Evolutionary conservation across 1,140 invertebrate species (phyloP), one percentile per base, ranked within the genome.

Genomic region (Diorhabda sublineata): DNA sequence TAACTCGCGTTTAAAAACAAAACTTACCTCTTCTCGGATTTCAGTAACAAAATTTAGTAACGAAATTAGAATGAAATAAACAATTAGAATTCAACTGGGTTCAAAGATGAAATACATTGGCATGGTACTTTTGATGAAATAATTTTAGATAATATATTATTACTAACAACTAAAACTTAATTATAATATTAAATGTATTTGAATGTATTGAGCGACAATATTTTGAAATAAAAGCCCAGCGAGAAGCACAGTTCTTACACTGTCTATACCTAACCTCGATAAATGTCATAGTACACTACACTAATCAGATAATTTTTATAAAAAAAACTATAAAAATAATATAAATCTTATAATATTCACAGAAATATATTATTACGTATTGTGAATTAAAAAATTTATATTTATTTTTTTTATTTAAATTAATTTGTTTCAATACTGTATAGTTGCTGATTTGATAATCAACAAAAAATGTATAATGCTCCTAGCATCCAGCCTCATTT

Each of bases 71-170:
- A 68, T 64, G 67, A 62, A 73, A 69, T 71, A 64, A 69, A 73
- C 67, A 71, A 70, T 70, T 66, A 72, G 59, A 68, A 73, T 42
- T 67, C 56, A 72, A 69, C 71, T 77, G 42, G 76, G 76, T 67
- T 77, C 74, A 66, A 73, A 76, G 68, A 71, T 76, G 67, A 74
- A 66, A 62, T 70, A 71, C 42, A 71, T 70, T 64, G 70, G 66
- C 76, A 76, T 76, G 60, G 58, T 77, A 74, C 60, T 42, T 66
- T 66, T 61, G 41, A 44, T 26, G 57, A 42, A 67, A 68, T 69
- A 64, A 61, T 72, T 56, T 57, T 65, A 57, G 42, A 59, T 58
- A 3, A 69, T n/a, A 8, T 52, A 52, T 61, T 66, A 64, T 44
- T 64, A 68, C 7, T 61, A 64, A 64, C 52, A 56, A 42, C 9